Evolutionary conservation across 2,888 invertebrate genomes (phyloP), one percentile per base, ranked within the genome.

Genomic region (Epinotia ramella): DNA sequence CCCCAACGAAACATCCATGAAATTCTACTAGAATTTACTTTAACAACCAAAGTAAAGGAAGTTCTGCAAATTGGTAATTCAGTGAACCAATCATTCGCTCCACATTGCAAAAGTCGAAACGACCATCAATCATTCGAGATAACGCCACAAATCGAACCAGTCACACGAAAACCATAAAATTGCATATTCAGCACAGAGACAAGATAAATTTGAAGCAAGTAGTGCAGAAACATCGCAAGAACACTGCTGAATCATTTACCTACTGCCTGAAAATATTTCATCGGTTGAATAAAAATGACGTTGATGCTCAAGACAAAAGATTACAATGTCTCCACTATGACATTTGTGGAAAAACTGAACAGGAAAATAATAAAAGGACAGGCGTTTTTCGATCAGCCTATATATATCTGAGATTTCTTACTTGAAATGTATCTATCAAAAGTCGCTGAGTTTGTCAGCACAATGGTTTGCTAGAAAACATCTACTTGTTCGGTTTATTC

Each of bases 101-200:
- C 81, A 87, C 85, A 88, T 88, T 86, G 83, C 82, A 83, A 80
- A 81, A 86, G 86, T 87, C 84, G 84, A 83, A 85, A 84, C 78
- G 81, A 80, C 84, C 82, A 91, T 91, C 90, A 87, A 91, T 91
- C 90, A 90, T 86, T 82, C 81, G 82, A 88, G 87, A 89, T 89
- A 89, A 90, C 86, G 82, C 84, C 84, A 88, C 88, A 87, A 89
- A 89, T 89, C 85, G 86, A 88, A 85, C 85, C 85, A 87, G 86
- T 84, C 85, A 88, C 83, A 86, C 83, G 88, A 83, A 86, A 87
- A 87, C 87, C 84, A 88, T 87, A 89, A 90, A 89, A 86, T 88
- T 89, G 87, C 88, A 90, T 88, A 88, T 87, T 91, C 90, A 90
- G 87, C 86, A 83, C 78, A 79, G 80, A 82, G 81, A 81, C 81